Evolutionary conservation across 2,888 invertebrate genomes (phyloP).

Genomic region (Cyrtodaria siliqua): DNA sequence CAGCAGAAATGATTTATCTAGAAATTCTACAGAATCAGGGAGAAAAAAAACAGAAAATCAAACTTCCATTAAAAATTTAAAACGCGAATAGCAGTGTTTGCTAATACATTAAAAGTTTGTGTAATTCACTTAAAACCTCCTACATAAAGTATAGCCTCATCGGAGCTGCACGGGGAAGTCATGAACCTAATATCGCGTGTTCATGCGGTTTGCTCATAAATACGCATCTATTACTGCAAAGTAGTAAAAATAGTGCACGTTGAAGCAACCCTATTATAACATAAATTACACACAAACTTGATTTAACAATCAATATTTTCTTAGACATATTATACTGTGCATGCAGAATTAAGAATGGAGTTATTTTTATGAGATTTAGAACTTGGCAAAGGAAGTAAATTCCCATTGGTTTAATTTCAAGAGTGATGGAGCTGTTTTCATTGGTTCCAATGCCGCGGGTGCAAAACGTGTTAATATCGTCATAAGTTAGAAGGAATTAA

Average conservation of each 20-base stretch:
- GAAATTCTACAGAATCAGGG: too few species aligned
- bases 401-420: conserved; percentile 39
- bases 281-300: conserved; percentile 48
- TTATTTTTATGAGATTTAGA: conserved; percentile 36
- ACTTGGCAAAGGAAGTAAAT: conserved; percentile 33
- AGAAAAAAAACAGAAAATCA: background rate
- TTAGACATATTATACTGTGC: conserved; percentile 26
- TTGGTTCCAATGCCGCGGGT: background rate
- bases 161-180: background rate
- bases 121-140: too few species aligned
- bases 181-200: background rate
- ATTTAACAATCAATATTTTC: conserved; percentile 37
- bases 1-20: too few species aligned
- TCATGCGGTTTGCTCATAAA: conserved; percentile 22
- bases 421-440: conserved; percentile 24
- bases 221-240: conserved; percentile 35
- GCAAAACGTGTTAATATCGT: background rate
- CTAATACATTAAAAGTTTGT: background rate
- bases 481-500: conserved; percentile 1
- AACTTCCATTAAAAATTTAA: too few species aligned
- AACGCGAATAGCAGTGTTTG: background rate
- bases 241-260: conserved; percentile 30
- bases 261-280: conserved; percentile 23
- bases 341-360: conserved; percentile 38
- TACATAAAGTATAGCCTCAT: background rate